Conservation (phyloP, 2,888 invertebrate species). For the Pyrochroa serraticornis region DNA sequence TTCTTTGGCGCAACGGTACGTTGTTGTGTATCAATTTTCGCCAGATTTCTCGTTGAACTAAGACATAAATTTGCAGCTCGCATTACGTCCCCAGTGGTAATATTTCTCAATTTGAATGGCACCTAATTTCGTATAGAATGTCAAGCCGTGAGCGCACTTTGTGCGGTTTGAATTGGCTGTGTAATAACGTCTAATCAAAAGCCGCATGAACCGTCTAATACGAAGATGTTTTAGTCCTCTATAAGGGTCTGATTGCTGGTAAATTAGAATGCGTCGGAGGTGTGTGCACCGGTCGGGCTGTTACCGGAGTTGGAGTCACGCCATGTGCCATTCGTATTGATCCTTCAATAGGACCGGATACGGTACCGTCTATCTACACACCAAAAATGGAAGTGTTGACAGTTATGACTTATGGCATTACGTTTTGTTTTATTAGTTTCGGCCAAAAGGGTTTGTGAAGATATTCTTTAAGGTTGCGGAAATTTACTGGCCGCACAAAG, state of each 20-base stretch:
- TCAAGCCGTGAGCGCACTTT: not conserved
- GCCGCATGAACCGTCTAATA: slow-evolving; percentile 10
- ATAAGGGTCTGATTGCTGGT: slow-evolving; percentile 9
- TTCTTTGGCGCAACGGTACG: no score
- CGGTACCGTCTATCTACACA: slow-evolving; percentile 5
- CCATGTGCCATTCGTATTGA: slow-evolving; percentile 23
- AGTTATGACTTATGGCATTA: slow-evolving; percentile 19
- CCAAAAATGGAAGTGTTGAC: slow-evolving; percentile 18
- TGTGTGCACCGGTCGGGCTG: slow-evolving; percentile 20
- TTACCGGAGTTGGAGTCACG: slow-evolving; percentile 17
- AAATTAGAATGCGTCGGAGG: slow-evolving; percentile 20
- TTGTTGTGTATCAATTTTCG: no score
- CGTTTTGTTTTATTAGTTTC: slow-evolving; percentile 19
- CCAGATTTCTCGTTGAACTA: not conserved
- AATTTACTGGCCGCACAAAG: slow-evolving; percentile 13
- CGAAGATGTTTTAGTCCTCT: slow-evolving; percentile 5
- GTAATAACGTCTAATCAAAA: slow-evolving; percentile 18
- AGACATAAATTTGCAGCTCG: slow-evolving; percentile 1
- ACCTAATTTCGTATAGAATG: slow-evolving; percentile 18
- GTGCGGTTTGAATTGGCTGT: slow-evolving; percentile 13
- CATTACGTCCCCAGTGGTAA: slow-evolving; percentile 1
- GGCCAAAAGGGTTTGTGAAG: slow-evolving; percentile 16
- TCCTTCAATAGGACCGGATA: slow-evolving; percentile 17
- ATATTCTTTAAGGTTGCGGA: slow-evolving; percentile 11
- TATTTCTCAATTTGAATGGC: slow-evolving; percentile 14